These are phyloP conservation scores for Oriolus oriolus DNA, from an alignment of 2,113 vertebrate species.

Conservation along the genomic window DNA sequence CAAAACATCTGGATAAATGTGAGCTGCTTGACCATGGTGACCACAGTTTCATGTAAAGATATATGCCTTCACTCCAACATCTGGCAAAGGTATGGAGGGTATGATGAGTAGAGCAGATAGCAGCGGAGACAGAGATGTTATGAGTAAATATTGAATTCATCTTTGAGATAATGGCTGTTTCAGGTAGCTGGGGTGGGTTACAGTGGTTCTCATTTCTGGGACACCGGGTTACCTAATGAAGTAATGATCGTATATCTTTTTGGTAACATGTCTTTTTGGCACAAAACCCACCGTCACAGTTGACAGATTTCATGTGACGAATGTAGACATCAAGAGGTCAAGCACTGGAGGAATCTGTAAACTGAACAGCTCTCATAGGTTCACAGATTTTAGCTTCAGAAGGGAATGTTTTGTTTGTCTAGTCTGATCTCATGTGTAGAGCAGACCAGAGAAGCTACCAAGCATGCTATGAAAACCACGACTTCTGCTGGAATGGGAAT, in stretches of 20 bases:
- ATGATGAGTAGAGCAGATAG: conserved; percentile 31
- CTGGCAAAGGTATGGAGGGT: neutral
- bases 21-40: neutral
- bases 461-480: neutral
- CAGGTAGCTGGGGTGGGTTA: neutral
- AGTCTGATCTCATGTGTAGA: neutral
- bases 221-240: neutral
- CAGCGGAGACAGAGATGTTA: neutral
- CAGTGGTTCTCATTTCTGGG: neutral
- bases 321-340: neutral
- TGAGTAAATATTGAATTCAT: neutral
- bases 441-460: neutral
- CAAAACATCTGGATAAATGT: conserved; percentile 39
- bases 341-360: neutral
- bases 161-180: neutral
- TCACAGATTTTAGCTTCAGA: neutral
- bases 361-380: neutral
- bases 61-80: neutral
- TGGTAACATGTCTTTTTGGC: neutral
- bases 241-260: neutral
- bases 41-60: neutral
- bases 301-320: neutral
- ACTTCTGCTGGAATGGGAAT: neutral
- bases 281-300: neutral
- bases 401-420: neutral